These are phyloP conservation scores for Drosophila erecta DNA, from an alignment of 1,140 invertebrate genomes.

Conservation along the genomic window DNA sequence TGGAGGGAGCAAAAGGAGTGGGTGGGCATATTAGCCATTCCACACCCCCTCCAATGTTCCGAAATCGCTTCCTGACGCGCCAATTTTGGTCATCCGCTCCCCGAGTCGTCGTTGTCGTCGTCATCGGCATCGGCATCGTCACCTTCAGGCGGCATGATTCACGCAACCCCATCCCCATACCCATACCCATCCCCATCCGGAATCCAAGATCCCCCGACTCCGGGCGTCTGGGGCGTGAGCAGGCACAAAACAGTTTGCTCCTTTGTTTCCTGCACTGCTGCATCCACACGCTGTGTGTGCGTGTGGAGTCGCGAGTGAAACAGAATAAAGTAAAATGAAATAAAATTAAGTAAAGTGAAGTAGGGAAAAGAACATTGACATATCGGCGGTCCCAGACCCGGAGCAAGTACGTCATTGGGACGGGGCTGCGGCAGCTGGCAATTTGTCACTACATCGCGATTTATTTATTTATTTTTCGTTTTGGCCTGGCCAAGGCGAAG, in stretches of 20 bases:
- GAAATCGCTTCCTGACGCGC: constrained; percentile 46
- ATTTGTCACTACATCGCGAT: constrained; percentile 12
- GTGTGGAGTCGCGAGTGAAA: not conserved
- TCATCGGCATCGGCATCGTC: constrained; percentile 17
- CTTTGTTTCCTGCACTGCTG: constrained; percentile 26
- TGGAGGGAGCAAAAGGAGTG: too few relatives aligned
- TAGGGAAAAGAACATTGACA: constrained; percentile 9
- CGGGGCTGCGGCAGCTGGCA: constrained; percentile 5
- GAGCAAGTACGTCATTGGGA: constrained; percentile 20
- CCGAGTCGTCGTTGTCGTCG: constrained; percentile 7
- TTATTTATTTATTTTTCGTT: not conserved
- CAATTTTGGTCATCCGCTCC: constrained; percentile 56
- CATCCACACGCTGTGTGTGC: not conserved
- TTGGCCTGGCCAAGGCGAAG: constrained; percentile 1
- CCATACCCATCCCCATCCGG: not conserved
- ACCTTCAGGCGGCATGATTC: constrained; percentile 39
- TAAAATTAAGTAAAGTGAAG: not conserved
- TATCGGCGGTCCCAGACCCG: constrained; percentile 1
- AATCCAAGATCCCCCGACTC: not conserved
- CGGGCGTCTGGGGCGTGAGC: constrained; percentile 23
- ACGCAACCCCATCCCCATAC: constrained; percentile 1
- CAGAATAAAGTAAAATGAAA: not conserved
- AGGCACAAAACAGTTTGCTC: constrained; percentile 30
- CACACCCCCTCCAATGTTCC: not conserved
- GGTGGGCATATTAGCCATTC: too few relatives aligned